Base-by-base conservation (phyloP, 2,797 vertebrate genomes). In the Acanthiza pusilla region DNA sequence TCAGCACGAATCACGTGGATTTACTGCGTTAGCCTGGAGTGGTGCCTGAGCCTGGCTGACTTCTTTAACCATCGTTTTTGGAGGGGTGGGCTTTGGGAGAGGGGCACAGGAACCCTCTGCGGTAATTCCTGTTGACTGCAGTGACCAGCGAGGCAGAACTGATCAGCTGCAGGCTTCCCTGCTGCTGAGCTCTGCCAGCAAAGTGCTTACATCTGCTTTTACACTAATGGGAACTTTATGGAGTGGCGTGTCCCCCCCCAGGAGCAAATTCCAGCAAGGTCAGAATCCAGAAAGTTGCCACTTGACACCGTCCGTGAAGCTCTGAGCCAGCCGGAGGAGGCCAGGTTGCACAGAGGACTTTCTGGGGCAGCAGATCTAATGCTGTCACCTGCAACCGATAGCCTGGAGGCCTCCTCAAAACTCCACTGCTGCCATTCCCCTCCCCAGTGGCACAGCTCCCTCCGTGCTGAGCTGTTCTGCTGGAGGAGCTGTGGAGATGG, bases 131-230 rank as follows among this genome's bases (percentile, higher is more conserved):
- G 92, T 96, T 96, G 95, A 94, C 91, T 94, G 94, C 93, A 82
- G 92, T 93, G 96, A 91, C 93, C 93, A 94, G 95, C 0, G 92
- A 96, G 93, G 95, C 96, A 96, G 94, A 97, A 96, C 96, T 96
- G 95, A 96, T 96, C 94, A 95, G 81, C 84, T 94, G 89, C 95
- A 95, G 95, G 87, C 91, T 93, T 96, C 87, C 91, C 92, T 80
- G 89, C 92, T 94, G 96, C 96, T 91, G 89, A 89, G 65, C 92
- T 80, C 92, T 95, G 92, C 89, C 92, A 91, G 54, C 91, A 92
- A 92, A 96, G 76, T 94, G 94, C 95, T 96, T 95, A 91, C 94
- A 94, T 96, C 94, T 97, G 94, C 94, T 94, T 93, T 88, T 94
- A 72, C 70, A 14, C 96, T 94, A 91, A 93, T 95, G 88, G 94